Base-by-base conservation (phyloP, 2,797 vertebrate species). In the Okamejei kenojei region DNA sequence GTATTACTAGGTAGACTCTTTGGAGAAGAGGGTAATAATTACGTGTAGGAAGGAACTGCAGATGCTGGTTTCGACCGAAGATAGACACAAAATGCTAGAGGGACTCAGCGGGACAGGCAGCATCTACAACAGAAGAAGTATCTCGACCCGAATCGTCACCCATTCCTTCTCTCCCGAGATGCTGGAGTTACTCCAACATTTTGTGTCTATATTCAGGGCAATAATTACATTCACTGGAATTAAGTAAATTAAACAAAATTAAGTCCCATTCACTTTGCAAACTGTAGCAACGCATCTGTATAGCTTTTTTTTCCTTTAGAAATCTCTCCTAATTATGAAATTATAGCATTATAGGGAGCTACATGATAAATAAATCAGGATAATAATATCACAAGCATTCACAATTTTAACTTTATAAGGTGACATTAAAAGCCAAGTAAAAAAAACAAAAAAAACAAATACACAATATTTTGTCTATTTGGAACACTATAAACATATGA, bases 211-310 rank as follows among this genome's bases (percentile, higher is more conserved):
- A 45, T 45, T 45, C 45, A 45, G 45, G 2, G 45, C 3, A 45
- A 45, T 45, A 45, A 45, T 45, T 45, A 45, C 45, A 45, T 45
- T 45, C 2, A 2, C 45, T 45, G 45, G 45, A 45, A 45, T 45
- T 1, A 45, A 45, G 45, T 45, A 45, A 8, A 15, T 32, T 65
- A 2, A 8, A 21, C 23, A 65, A 32, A 32, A 80, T 0, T 23
- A 58, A 29, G 63, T 71, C 63, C n/a, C 32, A 90, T 90, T 71
- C 86, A 90, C 58, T 90, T 90, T 29, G 81, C 17, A 58, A 82
- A 82, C 45, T 82, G 54, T 19, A 90, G 2, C 65, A 84, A 86
- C n/a, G n/a, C 2, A 19, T 35, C 71, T 90, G 38, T 38, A 90
- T 90, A 38, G 32, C 86, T 71, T 86, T 86, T 21, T 54, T 21